A percentile compares a stretch with the other conserved stretches of the same genome.
phyloP scores from a whole-genome alignment of 2,888 invertebrate genomes.

The Lasioglossum lativentre region DNA sequence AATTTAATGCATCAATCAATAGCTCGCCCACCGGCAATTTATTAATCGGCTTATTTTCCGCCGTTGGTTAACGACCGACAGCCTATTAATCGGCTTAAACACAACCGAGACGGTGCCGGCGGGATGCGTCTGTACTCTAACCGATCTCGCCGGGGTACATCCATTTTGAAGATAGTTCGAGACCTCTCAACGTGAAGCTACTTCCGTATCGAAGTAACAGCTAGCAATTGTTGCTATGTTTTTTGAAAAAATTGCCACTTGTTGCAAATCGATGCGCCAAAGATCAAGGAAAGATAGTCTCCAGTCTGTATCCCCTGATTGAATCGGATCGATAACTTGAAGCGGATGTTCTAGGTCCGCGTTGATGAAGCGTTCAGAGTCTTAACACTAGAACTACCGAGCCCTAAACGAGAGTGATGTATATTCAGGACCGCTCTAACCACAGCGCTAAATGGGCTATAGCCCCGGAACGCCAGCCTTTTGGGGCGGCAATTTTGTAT shows the following conservation, averaged over 20 bases:
- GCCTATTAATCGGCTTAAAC: constrained; percentile 3
- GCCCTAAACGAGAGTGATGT: too few species aligned
- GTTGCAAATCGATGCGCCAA: too few species aligned
- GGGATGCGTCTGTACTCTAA: not conserved
- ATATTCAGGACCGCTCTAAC: too few species aligned
- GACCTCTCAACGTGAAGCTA: too few species aligned
- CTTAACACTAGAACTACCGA: too few species aligned
- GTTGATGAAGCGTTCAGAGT: too few species aligned
- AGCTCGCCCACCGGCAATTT: not conserved
- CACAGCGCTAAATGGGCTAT: too few species aligned
- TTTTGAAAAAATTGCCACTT: too few species aligned
- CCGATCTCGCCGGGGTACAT: not conserved
- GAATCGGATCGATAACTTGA: not conserved
- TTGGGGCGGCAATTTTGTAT: too few species aligned
- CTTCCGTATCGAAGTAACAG: not conserved
- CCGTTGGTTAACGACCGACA: not conserved
- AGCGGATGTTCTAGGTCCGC: not conserved
- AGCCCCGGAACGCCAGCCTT: too few species aligned
- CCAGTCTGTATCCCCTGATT: not conserved
- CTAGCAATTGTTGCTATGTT: not conserved
- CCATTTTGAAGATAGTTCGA: not conserved
- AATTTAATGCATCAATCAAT: constrained; percentile 8
- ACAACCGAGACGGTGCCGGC: not conserved
- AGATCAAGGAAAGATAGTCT: too few species aligned
- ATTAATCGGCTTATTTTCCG: constrained; percentile 9